phyloP scores from a whole-genome alignment of 2,113 vertebrate genomes.

The Catharus fuscescens region DNA sequence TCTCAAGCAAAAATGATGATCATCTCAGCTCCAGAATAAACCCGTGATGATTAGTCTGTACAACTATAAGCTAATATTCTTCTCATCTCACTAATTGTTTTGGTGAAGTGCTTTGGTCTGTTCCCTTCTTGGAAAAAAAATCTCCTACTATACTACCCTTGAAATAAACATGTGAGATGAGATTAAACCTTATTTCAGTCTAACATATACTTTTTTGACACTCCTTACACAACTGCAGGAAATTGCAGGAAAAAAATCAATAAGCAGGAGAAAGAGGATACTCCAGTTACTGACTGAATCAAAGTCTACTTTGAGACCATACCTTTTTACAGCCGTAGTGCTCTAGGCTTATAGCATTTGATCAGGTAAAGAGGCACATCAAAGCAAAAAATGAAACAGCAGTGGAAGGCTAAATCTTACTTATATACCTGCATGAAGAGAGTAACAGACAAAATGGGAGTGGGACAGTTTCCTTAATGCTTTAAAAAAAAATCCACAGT shows the following conservation, averaged over 20 bases:
- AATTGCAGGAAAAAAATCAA: neutral
- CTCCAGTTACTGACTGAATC: neutral
- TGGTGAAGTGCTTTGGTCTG: neutral
- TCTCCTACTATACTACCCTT: neutral
- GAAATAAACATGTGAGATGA: neutral
- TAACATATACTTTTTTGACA: neutral
- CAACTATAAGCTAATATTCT: neutral
- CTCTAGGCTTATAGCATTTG: neutral
- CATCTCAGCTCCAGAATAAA: neutral
- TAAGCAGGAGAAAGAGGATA: neutral
- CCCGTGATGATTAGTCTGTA: neutral
- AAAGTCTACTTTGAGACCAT: neutral
- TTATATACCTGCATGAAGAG: neutral
- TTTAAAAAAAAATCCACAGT: rapidly evolving
- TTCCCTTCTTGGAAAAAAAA: neutral
- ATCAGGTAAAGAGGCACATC: neutral
- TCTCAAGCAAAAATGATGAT: neutral
- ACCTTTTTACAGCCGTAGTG: neutral
- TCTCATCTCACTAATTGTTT: neutral
- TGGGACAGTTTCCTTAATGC: neutral
- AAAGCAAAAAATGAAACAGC: neutral
- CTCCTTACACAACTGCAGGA: neutral
- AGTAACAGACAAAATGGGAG: neutral
- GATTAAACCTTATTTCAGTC: neutral
- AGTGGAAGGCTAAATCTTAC: neutral